Base-by-base conservation (phyloP, 2,113 vertebrate genomes). In the Epinephelus cyanopodus region DNA sequence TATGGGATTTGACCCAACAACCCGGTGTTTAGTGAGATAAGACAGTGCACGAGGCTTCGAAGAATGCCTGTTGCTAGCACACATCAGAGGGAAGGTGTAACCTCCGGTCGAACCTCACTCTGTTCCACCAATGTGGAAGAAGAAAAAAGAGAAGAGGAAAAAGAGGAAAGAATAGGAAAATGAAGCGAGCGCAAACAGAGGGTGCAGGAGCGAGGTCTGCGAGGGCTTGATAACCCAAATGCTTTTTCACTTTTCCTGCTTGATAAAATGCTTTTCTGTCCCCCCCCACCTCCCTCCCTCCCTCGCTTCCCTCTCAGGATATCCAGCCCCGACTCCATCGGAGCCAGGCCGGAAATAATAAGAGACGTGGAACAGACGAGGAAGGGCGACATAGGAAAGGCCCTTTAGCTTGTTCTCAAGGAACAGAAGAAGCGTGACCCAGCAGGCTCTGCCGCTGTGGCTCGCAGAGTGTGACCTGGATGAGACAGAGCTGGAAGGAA, bases 281-380 rank as follows among this genome's bases (percentile, higher is more conserved):
- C 60, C 18, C 18, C 54, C 12, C n/a, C 14, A 4, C 66, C 1
- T 11, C 37, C 33, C 56, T 0, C 33, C 14, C 33, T 81, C 5
- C 69, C 29, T 0, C 19, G 23, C 15, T 9, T 17, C 57, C 6
- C 21, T 78, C 77, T 90, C 93, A 96, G 94, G 94, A 96, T 95
- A 84, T 92, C 90, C 92, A 93, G 90, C 91, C 93, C 91, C 11
- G 81, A 94, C 89, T 91, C 52, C 86, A 91, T 93, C 47, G 87
- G 87, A 95, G 95, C 94, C 91, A 89, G 78, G 90, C 78, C 95
- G 95, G 95, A 96, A 95, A 95, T 95, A 95, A 96, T 96, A 95
- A 90, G 93, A 93, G 95, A 90, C 90, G 91, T 87, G 93, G 93
- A 95, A 84, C 92, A 93, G 90, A 93, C 91, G 87, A 91, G 94